Evolutionary conservation across 2,888 invertebrate genomes (phyloP), one percentile per base, ranked within the genome.

Genomic region (Drosophila histrio): DNA sequence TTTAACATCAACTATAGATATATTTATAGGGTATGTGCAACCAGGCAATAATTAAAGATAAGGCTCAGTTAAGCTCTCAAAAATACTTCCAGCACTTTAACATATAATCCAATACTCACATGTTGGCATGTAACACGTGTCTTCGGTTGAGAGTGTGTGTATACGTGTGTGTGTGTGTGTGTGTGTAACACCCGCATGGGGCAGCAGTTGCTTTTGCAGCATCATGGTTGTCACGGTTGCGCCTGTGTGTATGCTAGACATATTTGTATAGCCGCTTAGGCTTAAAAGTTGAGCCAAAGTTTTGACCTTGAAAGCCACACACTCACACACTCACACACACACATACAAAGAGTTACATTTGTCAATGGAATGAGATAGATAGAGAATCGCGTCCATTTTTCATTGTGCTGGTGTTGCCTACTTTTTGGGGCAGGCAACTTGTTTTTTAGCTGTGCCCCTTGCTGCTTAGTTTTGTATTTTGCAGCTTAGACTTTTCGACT

Each of bases 401-500:
- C 36, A 49, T 41, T 53, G 21, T 50, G 38, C 13, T 47, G 17
- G 26, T 44, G 28, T 28, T 28, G 44, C 17, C 28, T 15, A 28
- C 44, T 44, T 26, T 32, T 22, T 41, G 39, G 30, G 21, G 38
- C 61, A 50, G 64, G 44, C 62, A 46, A 69, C 41, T 58, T 65
- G 65, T 7, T 50, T 67, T 50, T 32, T 38, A 36, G n/a, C 49
- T 58, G 36, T 13, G 7, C 36, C 22, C 13, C 26, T 39, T 39
- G 41, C 49, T 49, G 34, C 41, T 46, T 47, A 41, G 65, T 36
- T 64, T 74, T 81, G 70, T 60, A 60, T 62, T 58, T 63, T 65
- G 36, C 62, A 70, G 76, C 66, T 67, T 52, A 57, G 83, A 70
- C 83, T 79, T 79, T 65, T 60, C 54, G 73, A 73, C 77, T 74